A percentile compares a stretch with the other conserved stretches of the same genome.
Conservation (phyloP, 2,888 invertebrate species). For the Eilema sororculum region DNA sequence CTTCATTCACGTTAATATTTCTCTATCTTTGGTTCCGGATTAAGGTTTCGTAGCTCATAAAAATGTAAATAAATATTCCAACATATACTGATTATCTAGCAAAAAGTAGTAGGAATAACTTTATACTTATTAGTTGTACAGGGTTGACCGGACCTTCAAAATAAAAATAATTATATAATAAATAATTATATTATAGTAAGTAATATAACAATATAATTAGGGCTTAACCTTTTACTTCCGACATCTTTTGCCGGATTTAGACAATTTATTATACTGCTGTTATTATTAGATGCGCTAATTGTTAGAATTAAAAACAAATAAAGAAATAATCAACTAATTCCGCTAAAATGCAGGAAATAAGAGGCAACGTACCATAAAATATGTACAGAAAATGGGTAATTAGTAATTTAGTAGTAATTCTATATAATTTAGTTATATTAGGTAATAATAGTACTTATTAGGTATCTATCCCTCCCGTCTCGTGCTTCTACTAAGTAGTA, state of each 20-base stretch:
- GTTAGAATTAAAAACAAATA: not conserved
- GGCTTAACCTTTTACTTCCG: conserved; percentile 2
- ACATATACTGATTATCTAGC: not conserved
- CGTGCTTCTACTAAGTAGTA: too few species aligned
- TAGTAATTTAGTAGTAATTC: not conserved
- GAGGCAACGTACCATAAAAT: not conserved
- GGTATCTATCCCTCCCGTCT: too few species aligned
- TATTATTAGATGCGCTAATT: not conserved
- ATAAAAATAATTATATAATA: not conserved
- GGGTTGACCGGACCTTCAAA: not conserved
- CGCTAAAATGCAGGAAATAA: conserved; percentile 2
- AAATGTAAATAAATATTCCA: not conserved
- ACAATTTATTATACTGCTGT: conserved; percentile 5
- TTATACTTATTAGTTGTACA: not conserved
- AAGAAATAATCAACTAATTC: not conserved
- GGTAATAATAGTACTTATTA: too few species aligned
- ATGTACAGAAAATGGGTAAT: not conserved
- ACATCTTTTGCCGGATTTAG: conserved; percentile 2
- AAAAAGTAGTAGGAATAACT: too few species aligned
- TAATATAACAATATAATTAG: conserved; percentile 4
- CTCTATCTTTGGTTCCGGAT: not conserved
- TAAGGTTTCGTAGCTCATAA: not conserved
- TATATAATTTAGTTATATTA: too few species aligned
- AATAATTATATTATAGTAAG: too few species aligned
- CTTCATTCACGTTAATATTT: not conserved